These are phyloP conservation scores for Oryzias celebensis DNA, from an alignment of 2,113 vertebrate species.

Conservation along the genomic window DNA sequence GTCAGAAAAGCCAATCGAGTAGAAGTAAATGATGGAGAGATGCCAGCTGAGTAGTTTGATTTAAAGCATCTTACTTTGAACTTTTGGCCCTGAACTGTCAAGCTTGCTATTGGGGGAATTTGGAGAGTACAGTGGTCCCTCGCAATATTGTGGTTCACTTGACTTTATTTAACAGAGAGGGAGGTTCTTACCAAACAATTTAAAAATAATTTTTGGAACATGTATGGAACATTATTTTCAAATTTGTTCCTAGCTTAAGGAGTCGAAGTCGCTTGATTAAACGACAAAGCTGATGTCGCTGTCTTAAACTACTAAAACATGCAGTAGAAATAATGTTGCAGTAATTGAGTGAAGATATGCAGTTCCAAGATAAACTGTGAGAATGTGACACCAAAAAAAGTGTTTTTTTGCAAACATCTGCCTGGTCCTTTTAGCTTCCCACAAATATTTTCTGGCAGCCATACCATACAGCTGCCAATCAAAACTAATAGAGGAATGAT, in stretches of 20 bases:
- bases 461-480: conserved; percentile 18
- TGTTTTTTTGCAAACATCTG: conserved; percentile 5
- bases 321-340: not conserved
- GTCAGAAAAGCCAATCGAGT: conserved; percentile 48
- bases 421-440: not conserved
- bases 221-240: no score
- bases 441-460: conserved; percentile 13
- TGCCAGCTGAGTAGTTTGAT: conserved; percentile 27
- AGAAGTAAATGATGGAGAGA: conserved; percentile 33
- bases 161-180: no score
- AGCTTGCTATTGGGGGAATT: not conserved
- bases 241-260: no score
- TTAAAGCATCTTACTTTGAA: conserved; percentile 37
- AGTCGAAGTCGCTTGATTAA: no score
- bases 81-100: conserved; percentile 18
- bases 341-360: not conserved
- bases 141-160: no score
- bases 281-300: not conserved
- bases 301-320: not conserved
- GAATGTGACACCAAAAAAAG: not conserved
- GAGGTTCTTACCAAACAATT: no score
- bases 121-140: not conserved
- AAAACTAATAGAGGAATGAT: conserved; percentile 19
- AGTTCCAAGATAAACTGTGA: not conserved
- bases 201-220: no score